Percentiles rank a stretch among this genome's conserved stretches.
Evolutionary conservation across 2,888 invertebrate genomes (phyloP).

Genomic region (Cynaeus angustus): DNA sequence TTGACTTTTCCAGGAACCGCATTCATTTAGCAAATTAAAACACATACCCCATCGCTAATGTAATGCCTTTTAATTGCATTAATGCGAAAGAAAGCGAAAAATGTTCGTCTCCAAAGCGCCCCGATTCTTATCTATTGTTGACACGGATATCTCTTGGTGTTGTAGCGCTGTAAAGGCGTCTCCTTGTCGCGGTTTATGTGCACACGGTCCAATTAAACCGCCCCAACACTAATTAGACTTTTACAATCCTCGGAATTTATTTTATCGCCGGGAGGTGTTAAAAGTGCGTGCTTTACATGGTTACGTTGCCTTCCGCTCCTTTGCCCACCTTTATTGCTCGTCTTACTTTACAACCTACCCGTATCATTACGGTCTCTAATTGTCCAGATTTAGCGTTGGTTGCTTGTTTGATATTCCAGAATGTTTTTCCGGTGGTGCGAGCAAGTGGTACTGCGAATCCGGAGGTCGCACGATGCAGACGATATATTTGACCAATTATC

Average conservation of each 20-base stretch:
- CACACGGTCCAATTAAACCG: conserved; percentile 50
- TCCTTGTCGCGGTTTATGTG: conserved; percentile 48
- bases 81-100: conserved; percentile 9
- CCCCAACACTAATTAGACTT: conserved; percentile 56
- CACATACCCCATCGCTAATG: background rate
- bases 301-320: conserved; percentile 48
- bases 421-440: conserved; percentile 29
- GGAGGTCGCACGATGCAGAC: conserved; percentile 62
- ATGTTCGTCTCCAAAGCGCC: background rate
- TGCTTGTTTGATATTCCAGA: conserved; percentile 37
- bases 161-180: conserved; percentile 45
- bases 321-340: conserved; percentile 48
- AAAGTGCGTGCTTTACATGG: conserved; percentile 57
- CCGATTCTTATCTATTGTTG: conserved; percentile 36
- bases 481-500: conserved; percentile 71
- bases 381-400: conserved; percentile 44
- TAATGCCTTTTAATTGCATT: conserved; percentile 6
- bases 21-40: background rate
- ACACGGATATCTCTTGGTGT: conserved; percentile 41
- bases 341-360: conserved; percentile 39
- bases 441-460: background rate
- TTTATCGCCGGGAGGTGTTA: conserved; percentile 56
- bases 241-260: conserved; percentile 58
- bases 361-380: conserved; percentile 47
- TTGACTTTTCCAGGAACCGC: too few species aligned